Conservation (phyloP, 1,140 invertebrate species). For the Sycobia sp. region DNA sequence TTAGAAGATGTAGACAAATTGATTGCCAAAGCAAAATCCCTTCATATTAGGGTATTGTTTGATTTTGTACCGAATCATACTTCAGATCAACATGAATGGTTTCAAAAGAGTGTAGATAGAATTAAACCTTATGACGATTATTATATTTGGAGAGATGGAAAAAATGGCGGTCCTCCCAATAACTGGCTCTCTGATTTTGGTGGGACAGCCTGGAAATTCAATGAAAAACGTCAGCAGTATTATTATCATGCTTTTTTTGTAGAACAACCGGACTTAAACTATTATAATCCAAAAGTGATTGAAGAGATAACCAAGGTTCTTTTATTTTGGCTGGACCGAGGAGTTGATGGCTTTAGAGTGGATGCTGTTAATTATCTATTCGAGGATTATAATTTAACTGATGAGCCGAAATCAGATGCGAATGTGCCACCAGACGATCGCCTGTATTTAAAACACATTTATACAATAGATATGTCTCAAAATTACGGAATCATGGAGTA, state of each 20-base stretch:
- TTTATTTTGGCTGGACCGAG: constrained; percentile 70
- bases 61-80: too few relatives aligned
- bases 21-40: constrained; percentile 51
- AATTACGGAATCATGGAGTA: too few relatives aligned
- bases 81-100: constrained; percentile 73
- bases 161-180: constrained; percentile 38
- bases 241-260: too few relatives aligned
- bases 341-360: constrained; percentile 74
- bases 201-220: constrained; percentile 65
- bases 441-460: constrained; percentile 66
- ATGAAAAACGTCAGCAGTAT: constrained; percentile 58
- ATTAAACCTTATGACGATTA: constrained; percentile 70
- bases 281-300: constrained; percentile 65
- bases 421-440: constrained; percentile 62
- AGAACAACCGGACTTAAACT: constrained; percentile 73
- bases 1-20: constrained; percentile 40
- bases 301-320: constrained; percentile 66
- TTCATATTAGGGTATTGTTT: not conserved
- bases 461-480: constrained; percentile 68
- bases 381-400: constrained; percentile 64
- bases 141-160: too few relatives aligned
- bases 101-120: constrained; percentile 65
- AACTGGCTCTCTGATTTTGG: constrained; percentile 57
- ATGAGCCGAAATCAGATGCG: constrained; percentile 63
- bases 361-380: constrained; percentile 66